phyloP scores from a whole-genome alignment of 1,140 invertebrate genomes.

The Wiebesia pumilae region DNA sequence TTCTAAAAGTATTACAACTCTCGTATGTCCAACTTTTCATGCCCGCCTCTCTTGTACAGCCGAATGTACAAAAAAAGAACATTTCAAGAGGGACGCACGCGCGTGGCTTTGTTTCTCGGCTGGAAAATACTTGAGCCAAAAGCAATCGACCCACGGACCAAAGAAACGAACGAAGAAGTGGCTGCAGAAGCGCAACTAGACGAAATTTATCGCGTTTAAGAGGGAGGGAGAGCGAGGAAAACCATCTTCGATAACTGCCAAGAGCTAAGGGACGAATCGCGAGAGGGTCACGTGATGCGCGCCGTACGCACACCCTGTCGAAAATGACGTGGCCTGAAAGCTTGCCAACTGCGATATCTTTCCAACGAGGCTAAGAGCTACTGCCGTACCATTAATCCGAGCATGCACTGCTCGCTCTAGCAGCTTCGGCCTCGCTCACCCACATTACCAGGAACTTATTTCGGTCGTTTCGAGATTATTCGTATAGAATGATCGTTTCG shows the following conservation, averaged over 20 bases:
- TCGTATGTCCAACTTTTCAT: neutral
- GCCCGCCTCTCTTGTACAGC: neutral
- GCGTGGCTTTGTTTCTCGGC: constrained; percentile 21
- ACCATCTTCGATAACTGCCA: constrained; percentile 18
- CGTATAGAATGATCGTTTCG: neutral
- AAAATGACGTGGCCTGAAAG: neutral
- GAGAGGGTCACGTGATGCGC: constrained; percentile 24
- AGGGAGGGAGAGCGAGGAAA: neutral
- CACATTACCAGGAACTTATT: constrained; percentile 1
- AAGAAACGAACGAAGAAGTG: constrained; percentile 3
- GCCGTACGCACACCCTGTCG: neutral
- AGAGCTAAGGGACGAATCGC: constrained; percentile 29
- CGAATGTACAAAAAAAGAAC: neutral
- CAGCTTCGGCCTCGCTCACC: neutral
- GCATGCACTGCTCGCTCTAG: neutral
- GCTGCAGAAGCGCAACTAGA: constrained; percentile 30
- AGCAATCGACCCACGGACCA: neutral
- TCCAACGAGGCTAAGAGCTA: constrained; percentile 40
- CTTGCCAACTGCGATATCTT: constrained; percentile 23
- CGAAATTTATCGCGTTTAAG: constrained; percentile 43
- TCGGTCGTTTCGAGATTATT: neutral
- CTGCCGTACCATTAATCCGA: constrained; percentile 19
- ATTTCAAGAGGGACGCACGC: neutral
- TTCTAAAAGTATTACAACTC: neutral
- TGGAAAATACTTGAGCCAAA: constrained; percentile 38